phyloP scores from a whole-genome alignment of 2,113 vertebrate genomes.

The Scortum barcoo region DNA sequence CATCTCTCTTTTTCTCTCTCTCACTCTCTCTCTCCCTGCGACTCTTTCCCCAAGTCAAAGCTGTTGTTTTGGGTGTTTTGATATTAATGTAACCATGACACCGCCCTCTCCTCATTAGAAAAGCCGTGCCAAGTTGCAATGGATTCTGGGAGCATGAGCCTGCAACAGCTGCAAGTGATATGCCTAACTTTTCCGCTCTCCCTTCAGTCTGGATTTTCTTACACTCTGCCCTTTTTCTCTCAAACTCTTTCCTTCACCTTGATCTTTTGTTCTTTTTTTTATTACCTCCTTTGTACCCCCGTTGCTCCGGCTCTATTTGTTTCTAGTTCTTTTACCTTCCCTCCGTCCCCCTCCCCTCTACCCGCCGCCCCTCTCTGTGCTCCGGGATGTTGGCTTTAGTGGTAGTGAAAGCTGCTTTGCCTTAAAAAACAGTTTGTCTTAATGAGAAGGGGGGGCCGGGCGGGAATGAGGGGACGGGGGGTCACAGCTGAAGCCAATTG shows the following conservation, averaged over 20 bases:
- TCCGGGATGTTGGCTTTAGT: constrained; percentile 81
- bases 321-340: constrained; percentile 61
- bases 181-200: constrained; percentile 56
- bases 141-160: constrained; percentile 78
- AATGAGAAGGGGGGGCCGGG: constrained; percentile 74
- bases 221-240: constrained; percentile 67
- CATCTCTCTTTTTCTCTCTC: constrained; percentile 49
- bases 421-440: constrained; percentile 87
- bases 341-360: constrained; percentile 30
- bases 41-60: constrained; percentile 46
- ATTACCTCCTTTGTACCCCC: constrained; percentile 58
- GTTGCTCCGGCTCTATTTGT: constrained; percentile 63
- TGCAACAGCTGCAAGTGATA: constrained; percentile 84
- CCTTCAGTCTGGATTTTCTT: constrained; percentile 71
- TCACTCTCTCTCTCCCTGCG: neutral
- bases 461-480: constrained; percentile 61
- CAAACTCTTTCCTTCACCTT: constrained; percentile 73
- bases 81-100: constrained; percentile 80
- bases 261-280: constrained; percentile 73
- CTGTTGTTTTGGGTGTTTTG: constrained; percentile 76
- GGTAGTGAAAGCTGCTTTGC: constrained; percentile 83
- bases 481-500: constrained; percentile 87
- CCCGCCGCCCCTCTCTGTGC: constrained; percentile 52
- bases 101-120: constrained; percentile 76
- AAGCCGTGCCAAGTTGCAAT: constrained; percentile 74